These are phyloP conservation scores for Tetragnatha montana DNA, from an alignment of 2,888 invertebrate species.

Conservation along the genomic window DNA sequence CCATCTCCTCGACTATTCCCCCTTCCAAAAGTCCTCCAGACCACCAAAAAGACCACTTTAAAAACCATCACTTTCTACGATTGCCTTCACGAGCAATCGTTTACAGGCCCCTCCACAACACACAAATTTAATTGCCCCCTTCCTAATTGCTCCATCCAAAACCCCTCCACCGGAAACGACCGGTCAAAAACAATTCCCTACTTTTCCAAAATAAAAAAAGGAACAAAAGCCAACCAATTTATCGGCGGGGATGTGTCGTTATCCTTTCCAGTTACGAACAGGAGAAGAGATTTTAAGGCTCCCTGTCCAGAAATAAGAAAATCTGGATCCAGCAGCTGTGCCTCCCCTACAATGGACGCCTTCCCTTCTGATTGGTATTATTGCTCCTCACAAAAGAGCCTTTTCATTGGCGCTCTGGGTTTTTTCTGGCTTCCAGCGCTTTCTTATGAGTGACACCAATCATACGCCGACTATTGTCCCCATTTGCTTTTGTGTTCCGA, in stretches of 20 bases:
- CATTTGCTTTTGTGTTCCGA: slow-evolving; percentile 23
- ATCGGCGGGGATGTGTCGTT: slow-evolving; percentile 35
- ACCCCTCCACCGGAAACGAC: neutral
- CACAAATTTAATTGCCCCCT: no score
- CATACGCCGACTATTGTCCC: slow-evolving; percentile 54
- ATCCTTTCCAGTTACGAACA: slow-evolving; percentile 12
- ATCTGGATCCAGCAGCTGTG: slow-evolving; percentile 46
- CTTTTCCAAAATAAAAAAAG: slow-evolving; percentile 8
- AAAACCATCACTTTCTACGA: no score
- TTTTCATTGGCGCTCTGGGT: slow-evolving; percentile 40
- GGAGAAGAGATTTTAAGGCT: slow-evolving; percentile 28
- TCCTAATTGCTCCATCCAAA: no score
- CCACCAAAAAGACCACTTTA: no score
- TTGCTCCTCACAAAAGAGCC: slow-evolving; percentile 56
- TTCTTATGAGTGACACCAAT: slow-evolving; percentile 61
- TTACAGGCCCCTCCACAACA: no score
- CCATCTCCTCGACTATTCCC: no score
- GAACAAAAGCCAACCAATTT: slow-evolving; percentile 40
- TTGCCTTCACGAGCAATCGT: no score
- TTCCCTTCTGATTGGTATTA: slow-evolving; percentile 58
- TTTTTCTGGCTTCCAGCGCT: slow-evolving; percentile 36
- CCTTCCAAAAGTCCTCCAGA: no score
- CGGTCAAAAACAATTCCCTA: slow-evolving; percentile 27
- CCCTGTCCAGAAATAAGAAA: slow-evolving; percentile 43
- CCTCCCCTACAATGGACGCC: slow-evolving; percentile 37